Evolutionary conservation across 2,888 invertebrate species (phyloP), one percentile per base, ranked within the genome.

Genomic region (Hofmannophila pseudospretella): DNA sequence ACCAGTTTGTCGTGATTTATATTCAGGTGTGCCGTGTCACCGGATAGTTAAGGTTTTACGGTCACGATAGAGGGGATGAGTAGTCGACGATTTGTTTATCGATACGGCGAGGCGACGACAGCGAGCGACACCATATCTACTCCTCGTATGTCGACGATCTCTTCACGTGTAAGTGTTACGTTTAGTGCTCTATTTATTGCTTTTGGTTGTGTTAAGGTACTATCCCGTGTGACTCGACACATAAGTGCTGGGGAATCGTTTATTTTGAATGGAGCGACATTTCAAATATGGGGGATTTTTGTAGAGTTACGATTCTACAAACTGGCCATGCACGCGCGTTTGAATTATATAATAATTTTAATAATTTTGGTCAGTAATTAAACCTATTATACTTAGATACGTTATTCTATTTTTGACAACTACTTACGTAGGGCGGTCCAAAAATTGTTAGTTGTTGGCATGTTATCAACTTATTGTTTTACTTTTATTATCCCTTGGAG

Each of bases 11-110:
- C 59, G 73, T 80, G 77, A 78, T 84, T 82, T 84, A 79, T 71
- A 76, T 74, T 69, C 67, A 74, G 72, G 76, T 77, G 73, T 66
- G 67, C 76, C 81, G 72, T 85, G 85, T 79, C 66, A 64, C 70
- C 67, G 67, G 78, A 84, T 82, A 82, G 79, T 84, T 82, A 79
- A 79, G 67, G 70, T 84, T 82, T 82, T 81, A 84, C 65, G 66
- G 70, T 67, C 77, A 68, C 70, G 80, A 82, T 79, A 82, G 69
- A 71, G 74, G 74, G 74, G 64, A 59, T 67, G 70, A 76, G 74
- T 78, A 69, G 63, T 64, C 70, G 65, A 67, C 70, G 76, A 78
- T 77, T 79, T 78, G 81, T 81, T 80, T 84, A 85, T 82, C 79
- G 71, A 58, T 54, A 49, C 55, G 59, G 49, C 62, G 63, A 73